Evolutionary conservation across 2,888 invertebrate species (phyloP), one percentile per base, ranked within the genome.

Genomic region (Phalera bucephala): DNA sequence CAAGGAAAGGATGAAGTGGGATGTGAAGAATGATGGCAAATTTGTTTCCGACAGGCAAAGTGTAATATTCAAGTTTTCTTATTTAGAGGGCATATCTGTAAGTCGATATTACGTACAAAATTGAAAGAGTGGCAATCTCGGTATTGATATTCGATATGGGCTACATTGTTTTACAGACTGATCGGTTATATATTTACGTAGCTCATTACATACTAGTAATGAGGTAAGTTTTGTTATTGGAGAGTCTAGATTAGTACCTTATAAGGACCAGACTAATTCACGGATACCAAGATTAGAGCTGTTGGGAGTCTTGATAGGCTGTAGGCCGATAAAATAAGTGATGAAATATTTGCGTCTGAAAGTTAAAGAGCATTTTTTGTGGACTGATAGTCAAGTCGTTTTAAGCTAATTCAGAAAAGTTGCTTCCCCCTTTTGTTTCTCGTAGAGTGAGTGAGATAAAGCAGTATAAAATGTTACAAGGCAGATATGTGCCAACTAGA

Each of bases 1-100:
- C 21, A 13, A 10, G 1, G 2, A 15, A 5, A 48, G 40, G 8
- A 0, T 28, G 0, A 31, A 45, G 8, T 48, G 48, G 48, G 42
- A 48, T 15, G 6, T 12, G 3, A 17, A 17, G n/a, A 17, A 17
- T 17, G 17, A 17, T 5, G 17, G 17, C 17, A 3, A 5, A 17
- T 5, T 5, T 17, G 5, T 5, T 3, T 3, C 3, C 5, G 17
- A 17, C 3, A 3, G 17, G 17, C 17, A 17, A 17, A 17, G 5
- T 3, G 17, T 5, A 17, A 17, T 3, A 17, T n/a, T n/a, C n/a
- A n/a, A n/a, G n/a, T n/a, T n/a, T n/a, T n/a, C n/a, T n/a, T n/a
- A n/a, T n/a, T n/a, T n/a, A n/a, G n/a, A n/a, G n/a, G n/a, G n/a
- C n/a, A n/a, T n/a, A n/a, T n/a, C n/a, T n/a, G 17, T 5, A 3